Base-by-base conservation (phyloP, 2,113 vertebrate genomes). In the Gnathochromis pfefferi region DNA sequence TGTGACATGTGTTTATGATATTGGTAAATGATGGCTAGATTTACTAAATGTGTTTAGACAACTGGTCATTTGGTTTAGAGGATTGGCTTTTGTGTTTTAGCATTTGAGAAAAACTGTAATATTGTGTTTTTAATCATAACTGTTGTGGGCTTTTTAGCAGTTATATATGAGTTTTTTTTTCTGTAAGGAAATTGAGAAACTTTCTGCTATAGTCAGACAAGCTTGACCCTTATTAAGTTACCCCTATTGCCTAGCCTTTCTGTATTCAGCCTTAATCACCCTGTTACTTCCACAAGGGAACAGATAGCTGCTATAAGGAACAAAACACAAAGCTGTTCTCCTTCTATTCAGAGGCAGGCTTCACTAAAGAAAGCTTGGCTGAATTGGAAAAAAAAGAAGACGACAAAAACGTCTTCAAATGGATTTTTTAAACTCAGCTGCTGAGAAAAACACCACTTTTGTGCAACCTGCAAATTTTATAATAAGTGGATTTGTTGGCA, bases 401-500 rank as follows among this genome's bases (percentile, higher is more conserved):
- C 4, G 12, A 45, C n/a, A 68, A 68, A 40, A 68, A 68, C 3
- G 1, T 68, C n/a, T 42, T 23, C 12, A 42, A 73, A 93, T 94
- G 91, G 79, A 92, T 2, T 26, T 85, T 4, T 92, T 93, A 35
- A 91, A 89, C 81, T 83, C 91, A 7, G 92, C 85, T 82, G 75
- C 85, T 2, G 92, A 89, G 4, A 85, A 33, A 78, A 96, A 96
- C 47, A 83, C 83, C 6, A 94, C 95, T 6, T 90, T 95, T 91
- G 60, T 95, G 53, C 93, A 13, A 51, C 96, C 95, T 65, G 51
- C 84, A 3, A 88, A 91, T 81, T 97, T 96, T 60, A 93, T 93
- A 49, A 95, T 97, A 45, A 90, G 16, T 13, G 96, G 96, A 9
- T 80, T 96, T 88, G 17, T 80, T 12, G 94, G 94, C 5, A 84